Base-by-base conservation (phyloP, 2,113 vertebrate species). In the Dermatemys mawii region DNA sequence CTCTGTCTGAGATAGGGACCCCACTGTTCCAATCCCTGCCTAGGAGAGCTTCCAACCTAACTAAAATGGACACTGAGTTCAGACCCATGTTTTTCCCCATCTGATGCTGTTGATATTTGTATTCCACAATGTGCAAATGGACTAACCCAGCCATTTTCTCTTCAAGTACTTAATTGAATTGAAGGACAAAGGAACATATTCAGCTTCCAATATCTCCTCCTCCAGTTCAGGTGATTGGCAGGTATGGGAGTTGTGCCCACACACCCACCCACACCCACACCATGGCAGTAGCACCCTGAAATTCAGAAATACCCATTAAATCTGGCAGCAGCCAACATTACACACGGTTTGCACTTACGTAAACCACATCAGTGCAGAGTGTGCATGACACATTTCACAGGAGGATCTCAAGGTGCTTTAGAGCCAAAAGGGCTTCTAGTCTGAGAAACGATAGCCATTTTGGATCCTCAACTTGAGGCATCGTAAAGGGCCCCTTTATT, bases 191-290 rank as follows among this genome's bases (percentile, higher is more conserved):
- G 78, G 5, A 2, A 50, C 7, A 8, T 5, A 17, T 19, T 83
- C 35, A 17, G 27, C 73, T 19, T 38, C 70, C 80, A 83, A n/a
- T 14, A 32, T 44, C 21, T 51, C n/a, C 60, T 91, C 2, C 1
- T 54, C 41, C n/a, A 2, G 1, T 44, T 48, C 35, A 35, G 82
- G 46, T 32, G 9, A 10, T 35, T 41, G 60, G 49, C 13, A 78
- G 81, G 38, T 3, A 73, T 70, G 87, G 26, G 80, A 75, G 78
- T 38, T 0, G 2, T 38, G 27, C 27, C 12, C 48, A 3, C 22
- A 4, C 2, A 32, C 3, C 4, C 11, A 11, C 0, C 1, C 24
- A 63, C 54, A 54, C 22, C 3, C 19, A 1, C 10, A 5, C 19
- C 24, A 48, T 8, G 26, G 3, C 21, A 78, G 46, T 29, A 54